Evolutionary conservation across 37 sponge, comb jelly and placozoan genomes (phyloP).

Genomic region (Hormiphora californensis): DNA sequence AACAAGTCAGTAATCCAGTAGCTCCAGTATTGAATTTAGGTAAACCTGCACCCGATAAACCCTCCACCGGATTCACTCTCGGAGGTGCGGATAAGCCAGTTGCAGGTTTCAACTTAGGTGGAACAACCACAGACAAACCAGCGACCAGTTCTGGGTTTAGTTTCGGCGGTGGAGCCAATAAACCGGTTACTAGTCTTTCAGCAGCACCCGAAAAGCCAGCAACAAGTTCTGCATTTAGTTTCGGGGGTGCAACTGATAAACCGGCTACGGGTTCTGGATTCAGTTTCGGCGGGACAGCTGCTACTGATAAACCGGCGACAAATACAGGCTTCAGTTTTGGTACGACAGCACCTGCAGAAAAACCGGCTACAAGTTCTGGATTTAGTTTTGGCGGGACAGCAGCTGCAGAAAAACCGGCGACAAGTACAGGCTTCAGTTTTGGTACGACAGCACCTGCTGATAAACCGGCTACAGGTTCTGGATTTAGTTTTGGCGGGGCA

Average conservation of each 20-base stretch:
- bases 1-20: too few relatives aligned
- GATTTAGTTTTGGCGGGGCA: neutral
- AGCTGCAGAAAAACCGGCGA: neutral
- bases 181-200: neutral
- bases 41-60: too few relatives aligned
- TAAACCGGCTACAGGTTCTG: neutral
- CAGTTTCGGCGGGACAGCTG: neutral
- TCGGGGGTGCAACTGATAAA: neutral
- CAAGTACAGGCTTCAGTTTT: neutral
- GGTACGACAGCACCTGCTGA: neutral
- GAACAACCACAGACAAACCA: too few relatives aligned
- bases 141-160: too few relatives aligned
- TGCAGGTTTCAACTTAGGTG: too few relatives aligned
- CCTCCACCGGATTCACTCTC: too few relatives aligned
- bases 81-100: too few relatives aligned
- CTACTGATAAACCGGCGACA: neutral
- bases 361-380: neutral
- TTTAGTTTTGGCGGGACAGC: neutral
- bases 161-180: too few relatives aligned
- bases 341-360: neutral
- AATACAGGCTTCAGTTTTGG: neutral
- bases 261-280: neutral
- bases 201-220: neutral
- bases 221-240: neutral
- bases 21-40: too few relatives aligned